Evolutionary conservation across 2,888 invertebrate genomes (phyloP).

Genomic region (Bellardia bayeri): DNA sequence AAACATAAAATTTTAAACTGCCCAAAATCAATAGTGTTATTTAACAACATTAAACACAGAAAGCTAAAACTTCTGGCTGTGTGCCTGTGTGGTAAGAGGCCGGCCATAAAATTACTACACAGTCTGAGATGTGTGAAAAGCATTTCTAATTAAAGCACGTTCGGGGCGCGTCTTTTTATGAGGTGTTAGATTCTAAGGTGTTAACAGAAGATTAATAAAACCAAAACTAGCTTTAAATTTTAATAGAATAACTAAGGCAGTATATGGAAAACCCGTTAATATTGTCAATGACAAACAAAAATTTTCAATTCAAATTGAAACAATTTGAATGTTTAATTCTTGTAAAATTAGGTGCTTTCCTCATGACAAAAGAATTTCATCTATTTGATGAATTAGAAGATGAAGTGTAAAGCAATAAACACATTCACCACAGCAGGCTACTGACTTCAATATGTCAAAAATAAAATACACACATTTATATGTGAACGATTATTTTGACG

Average conservation of each 20-base stretch:
- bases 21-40: background rate
- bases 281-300: slow-evolving; percentile 1
- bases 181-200: slow-evolving; percentile 24
- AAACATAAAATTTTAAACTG: background rate
- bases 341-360: background rate
- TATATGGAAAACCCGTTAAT: background rate
- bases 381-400: background rate
- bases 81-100: background rate
- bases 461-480: too few relatives aligned
- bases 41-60: background rate
- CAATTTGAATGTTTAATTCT: background rate
- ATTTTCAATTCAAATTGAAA: background rate
- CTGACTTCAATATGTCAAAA: too few relatives aligned
- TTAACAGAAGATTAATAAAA: slow-evolving; percentile 2
- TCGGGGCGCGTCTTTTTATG: background rate
- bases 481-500: too few relatives aligned
- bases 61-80: background rate
- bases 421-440: too few relatives aligned
- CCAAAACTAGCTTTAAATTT: background rate
- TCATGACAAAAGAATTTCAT: background rate
- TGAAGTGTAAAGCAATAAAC: too few relatives aligned
- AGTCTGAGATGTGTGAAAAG: slow-evolving; percentile 40
- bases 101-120: slow-evolving; percentile 18
- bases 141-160: slow-evolving; percentile 47
- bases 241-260: background rate